Evolutionary conservation across 2,888 invertebrate species (phyloP).

Genomic region (Teleiodes luculella): DNA sequence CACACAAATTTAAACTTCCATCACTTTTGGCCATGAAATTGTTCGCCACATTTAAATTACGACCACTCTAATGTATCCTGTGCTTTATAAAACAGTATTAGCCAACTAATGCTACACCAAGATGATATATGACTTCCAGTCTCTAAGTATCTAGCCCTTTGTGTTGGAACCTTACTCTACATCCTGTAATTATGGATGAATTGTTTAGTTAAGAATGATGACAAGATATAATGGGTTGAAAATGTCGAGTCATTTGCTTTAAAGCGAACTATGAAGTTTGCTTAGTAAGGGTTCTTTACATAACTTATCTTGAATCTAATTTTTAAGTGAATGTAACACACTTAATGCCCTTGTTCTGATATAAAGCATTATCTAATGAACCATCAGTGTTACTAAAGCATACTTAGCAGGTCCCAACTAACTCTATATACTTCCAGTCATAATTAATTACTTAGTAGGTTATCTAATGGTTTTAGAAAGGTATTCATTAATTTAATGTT

Average conservation of each 20-base stretch:
- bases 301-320: conserved; percentile 8
- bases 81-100: neutral
- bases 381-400: neutral
- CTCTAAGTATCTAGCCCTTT: conserved; percentile 31
- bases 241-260: conserved; percentile 44
- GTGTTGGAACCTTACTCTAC: conserved; percentile 35
- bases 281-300: conserved; percentile 28
- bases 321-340: conserved; percentile 5
- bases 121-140: conserved; percentile 42
- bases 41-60: conserved; percentile 1
- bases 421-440: neutral
- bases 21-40: conserved; percentile 10
- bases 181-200: too few relatives aligned
- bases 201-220: conserved; percentile 46
- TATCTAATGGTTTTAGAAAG: conserved; percentile 36
- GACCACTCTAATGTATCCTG: neutral
- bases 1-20: conserved; percentile 4
- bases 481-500: conserved; percentile 28
- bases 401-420: neutral
- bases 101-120: neutral
- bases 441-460: conserved; percentile 16
- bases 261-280: conserved; percentile 30
- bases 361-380: conserved; percentile 4
- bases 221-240: conserved; percentile 32
- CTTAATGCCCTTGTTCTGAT: too few relatives aligned